These are phyloP conservation scores for Syrrhaptes paradoxus DNA, from an alignment of 2,113 vertebrate genomes.

Conservation along the genomic window DNA sequence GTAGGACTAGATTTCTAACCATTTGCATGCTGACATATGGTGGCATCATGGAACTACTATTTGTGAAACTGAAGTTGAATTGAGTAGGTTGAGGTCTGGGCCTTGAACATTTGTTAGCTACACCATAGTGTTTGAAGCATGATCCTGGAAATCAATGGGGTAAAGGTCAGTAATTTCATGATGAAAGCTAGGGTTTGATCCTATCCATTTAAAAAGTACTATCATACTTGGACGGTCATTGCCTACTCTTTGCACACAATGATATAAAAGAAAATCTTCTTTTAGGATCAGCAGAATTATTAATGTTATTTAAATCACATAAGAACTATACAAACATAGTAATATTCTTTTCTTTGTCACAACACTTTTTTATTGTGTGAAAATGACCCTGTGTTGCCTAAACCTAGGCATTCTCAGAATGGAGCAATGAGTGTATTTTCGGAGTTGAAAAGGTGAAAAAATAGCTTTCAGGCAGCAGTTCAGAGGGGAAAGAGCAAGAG, in stretches of 20 bases:
- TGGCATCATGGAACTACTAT: background rate
- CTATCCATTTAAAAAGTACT: background rate
- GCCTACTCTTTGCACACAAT: background rate
- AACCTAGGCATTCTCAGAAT: background rate
- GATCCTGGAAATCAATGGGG: background rate
- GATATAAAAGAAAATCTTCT: background rate
- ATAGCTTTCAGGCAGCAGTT: background rate
- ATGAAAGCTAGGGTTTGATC: background rate
- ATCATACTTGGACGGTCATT: background rate
- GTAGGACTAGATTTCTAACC: background rate
- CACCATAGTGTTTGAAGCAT: background rate
- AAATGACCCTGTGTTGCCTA: background rate
- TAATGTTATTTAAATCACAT: background rate
- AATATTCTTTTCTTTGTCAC: background rate
- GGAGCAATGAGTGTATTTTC: background rate
- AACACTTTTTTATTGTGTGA: background rate
- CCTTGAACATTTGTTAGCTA: background rate
- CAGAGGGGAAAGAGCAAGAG: background rate
- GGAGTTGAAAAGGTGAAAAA: background rate
- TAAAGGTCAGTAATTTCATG: background rate
- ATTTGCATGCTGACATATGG: background rate
- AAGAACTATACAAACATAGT: background rate
- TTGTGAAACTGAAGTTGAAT: background rate
- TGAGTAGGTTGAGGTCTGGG: accelerated
- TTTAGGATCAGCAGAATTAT: background rate